Conservation (phyloP, 2,888 invertebrate genomes). For the Diabrotica balteata region DNA sequence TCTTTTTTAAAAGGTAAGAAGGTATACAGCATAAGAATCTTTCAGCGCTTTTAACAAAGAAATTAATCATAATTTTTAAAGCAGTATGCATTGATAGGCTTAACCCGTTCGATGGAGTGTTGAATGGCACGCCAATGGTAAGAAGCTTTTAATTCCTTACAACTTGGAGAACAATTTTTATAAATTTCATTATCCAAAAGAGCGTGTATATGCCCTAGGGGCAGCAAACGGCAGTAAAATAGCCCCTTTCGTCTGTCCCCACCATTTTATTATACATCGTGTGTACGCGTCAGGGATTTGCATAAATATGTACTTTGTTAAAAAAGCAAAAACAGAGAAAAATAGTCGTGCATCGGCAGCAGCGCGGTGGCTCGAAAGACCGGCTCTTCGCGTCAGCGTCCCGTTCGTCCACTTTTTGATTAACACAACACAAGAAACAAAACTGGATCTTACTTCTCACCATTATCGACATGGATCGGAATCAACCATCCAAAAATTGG, state of each 20-base stretch:
- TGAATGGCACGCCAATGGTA: not conserved
- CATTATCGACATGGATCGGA: conserved; percentile 14
- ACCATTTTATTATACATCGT: conserved; percentile 23
- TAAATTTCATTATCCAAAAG: conserved; percentile 26
- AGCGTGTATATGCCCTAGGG: conserved; percentile 14
- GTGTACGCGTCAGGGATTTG: conserved; percentile 35
- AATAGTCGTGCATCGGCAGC: conserved; percentile 22
- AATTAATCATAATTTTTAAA: too few relatives aligned
- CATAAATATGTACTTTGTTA: conserved; percentile 43
- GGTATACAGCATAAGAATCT: too few relatives aligned
- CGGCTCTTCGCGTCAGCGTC: conserved; percentile 32
- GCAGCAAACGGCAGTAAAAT: conserved; percentile 18
- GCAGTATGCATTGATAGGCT: too few relatives aligned
- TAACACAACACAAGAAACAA: conserved; percentile 41
- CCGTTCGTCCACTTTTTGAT: conserved; percentile 40
- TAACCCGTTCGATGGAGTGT: too few relatives aligned
- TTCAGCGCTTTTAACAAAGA: too few relatives aligned
- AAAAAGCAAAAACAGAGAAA: conserved; percentile 43
- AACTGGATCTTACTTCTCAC: conserved; percentile 40
- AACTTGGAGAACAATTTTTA: conserved; percentile 13
- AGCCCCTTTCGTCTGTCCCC: conserved; percentile 12
- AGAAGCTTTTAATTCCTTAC: conserved; percentile 20
- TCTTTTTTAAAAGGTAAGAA: too few relatives aligned
- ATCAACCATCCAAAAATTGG: not conserved
- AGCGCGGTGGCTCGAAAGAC: conserved; percentile 31